A percentile compares a stretch with the other conserved stretches of the same genome.
Evolutionary conservation across 2,113 vertebrate genomes (phyloP).

Genomic region (Scytalopus superciliaris): DNA sequence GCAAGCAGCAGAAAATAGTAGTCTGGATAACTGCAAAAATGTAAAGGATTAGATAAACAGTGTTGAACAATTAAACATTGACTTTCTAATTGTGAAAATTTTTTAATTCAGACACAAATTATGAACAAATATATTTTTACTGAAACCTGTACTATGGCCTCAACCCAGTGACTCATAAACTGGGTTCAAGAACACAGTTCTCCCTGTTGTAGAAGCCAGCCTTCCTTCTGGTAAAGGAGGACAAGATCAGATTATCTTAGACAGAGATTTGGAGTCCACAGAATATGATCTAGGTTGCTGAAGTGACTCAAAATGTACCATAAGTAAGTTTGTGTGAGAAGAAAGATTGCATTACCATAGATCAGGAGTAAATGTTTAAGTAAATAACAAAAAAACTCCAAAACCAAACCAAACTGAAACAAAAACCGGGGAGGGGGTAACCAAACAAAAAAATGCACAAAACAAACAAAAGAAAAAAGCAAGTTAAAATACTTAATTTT

Average conservation of each 20-base stretch:
- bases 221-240: background rate
- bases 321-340: background rate
- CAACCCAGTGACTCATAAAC: background rate
- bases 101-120: background rate
- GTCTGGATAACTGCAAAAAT: background rate
- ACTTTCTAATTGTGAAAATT: background rate
- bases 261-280: background rate
- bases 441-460: too few species aligned
- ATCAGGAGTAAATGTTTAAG: background rate
- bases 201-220: background rate
- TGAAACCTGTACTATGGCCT: background rate
- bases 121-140: background rate
- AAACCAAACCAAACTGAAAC: background rate
- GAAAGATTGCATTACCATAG: background rate
- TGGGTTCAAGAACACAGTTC: background rate
- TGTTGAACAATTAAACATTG: background rate
- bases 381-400: background rate
- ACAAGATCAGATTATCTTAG: background rate
- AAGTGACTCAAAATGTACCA: background rate
- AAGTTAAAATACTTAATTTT: background rate
- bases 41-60: background rate
- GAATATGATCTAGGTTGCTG: background rate
- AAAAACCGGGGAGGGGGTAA: too few species aligned
- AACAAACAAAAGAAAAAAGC: too few species aligned
- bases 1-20: background rate